Conservation (phyloP, 2,797 vertebrate species). For the Brachyalestes nurse region DNA sequence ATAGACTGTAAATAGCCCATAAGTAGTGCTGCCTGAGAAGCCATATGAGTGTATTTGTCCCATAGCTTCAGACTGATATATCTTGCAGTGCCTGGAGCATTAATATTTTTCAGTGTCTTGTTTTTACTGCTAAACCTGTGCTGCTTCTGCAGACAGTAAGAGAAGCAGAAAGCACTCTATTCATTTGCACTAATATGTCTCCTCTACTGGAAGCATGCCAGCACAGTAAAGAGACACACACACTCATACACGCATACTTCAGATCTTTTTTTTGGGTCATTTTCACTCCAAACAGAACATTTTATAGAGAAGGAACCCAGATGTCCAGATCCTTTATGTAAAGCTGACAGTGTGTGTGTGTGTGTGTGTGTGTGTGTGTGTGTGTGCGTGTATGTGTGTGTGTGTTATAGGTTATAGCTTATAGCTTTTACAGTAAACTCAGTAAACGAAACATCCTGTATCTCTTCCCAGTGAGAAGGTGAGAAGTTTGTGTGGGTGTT, state of each 20-base stretch:
- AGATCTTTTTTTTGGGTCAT: neutral
- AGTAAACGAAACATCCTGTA: slow-evolving; percentile 3
- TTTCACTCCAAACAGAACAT: slow-evolving; percentile 30
- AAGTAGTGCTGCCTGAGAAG: neutral
- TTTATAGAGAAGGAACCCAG: slow-evolving; percentile 55
- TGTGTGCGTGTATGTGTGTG: slow-evolving; percentile 16
- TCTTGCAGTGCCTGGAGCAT: neutral
- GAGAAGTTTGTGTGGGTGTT: slow-evolving; percentile 40
- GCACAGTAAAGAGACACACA: slow-evolving; percentile 61
- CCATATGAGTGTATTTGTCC: neutral
- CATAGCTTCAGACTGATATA: neutral
- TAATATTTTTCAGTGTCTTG: neutral
- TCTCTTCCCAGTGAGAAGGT: slow-evolving; percentile 54
- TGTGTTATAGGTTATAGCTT: no score
- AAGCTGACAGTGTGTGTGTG: slow-evolving; percentile 53
- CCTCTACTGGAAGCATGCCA: slow-evolving; percentile 49
- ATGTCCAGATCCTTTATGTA: slow-evolving; percentile 44
- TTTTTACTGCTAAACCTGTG: slow-evolving; percentile 1
- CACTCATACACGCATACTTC: slow-evolving; percentile 29
- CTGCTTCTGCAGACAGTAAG: slow-evolving; percentile 5
- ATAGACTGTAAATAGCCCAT: no score
- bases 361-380: slow-evolving; percentile 38
- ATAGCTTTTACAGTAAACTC: slow-evolving; percentile 1
- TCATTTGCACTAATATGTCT: slow-evolving; percentile 36
- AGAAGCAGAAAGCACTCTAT: slow-evolving; percentile 27